Evolutionary conservation across 1,140 invertebrate genomes (phyloP).

Genomic region (Scaptodrosophila lebanonensis): DNA sequence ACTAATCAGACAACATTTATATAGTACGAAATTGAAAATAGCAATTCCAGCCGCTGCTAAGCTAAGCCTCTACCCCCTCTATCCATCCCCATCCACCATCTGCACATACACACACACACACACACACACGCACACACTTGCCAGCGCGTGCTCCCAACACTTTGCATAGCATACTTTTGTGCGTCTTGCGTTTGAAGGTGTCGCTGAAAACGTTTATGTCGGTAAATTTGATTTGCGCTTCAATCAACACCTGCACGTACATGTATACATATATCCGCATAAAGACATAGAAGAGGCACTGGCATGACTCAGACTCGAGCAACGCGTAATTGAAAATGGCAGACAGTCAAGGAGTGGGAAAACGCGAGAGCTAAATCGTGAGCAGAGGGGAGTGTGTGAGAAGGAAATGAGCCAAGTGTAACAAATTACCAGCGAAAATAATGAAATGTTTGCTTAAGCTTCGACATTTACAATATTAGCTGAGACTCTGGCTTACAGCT

Average conservation of each 20-base stretch:
- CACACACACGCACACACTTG: neutral
- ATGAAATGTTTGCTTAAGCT: too few relatives aligned
- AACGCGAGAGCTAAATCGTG: slow-evolving; percentile 9
- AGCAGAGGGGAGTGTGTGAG: too few relatives aligned
- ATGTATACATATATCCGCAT: neutral
- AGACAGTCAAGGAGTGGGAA: neutral
- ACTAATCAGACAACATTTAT: slow-evolving; percentile 45
- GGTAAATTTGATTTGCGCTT: slow-evolving; percentile 40
- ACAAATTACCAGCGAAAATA: too few relatives aligned
- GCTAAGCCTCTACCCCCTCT: too few relatives aligned
- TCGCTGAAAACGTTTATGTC: slow-evolving; percentile 23
- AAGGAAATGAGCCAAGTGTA: too few relatives aligned
- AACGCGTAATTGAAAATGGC: slow-evolving; percentile 32
- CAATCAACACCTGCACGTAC: slow-evolving; percentile 35
- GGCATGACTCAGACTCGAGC: too few relatives aligned
- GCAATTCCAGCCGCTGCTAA: slow-evolving; percentile 21
- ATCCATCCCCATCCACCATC: too few relatives aligned
- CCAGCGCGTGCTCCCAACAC: too few relatives aligned
- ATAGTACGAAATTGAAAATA: slow-evolving; percentile 24
- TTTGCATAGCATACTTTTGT: slow-evolving; percentile 40
- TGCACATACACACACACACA: neutral
- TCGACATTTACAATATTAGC: too few relatives aligned
- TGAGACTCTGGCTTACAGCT: too few relatives aligned
- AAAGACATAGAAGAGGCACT: too few relatives aligned
- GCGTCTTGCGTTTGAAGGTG: slow-evolving; percentile 16